Evolutionary conservation across 1,140 invertebrate genomes (phyloP).

Genomic region (Meloidogyne chitwoodi): DNA sequence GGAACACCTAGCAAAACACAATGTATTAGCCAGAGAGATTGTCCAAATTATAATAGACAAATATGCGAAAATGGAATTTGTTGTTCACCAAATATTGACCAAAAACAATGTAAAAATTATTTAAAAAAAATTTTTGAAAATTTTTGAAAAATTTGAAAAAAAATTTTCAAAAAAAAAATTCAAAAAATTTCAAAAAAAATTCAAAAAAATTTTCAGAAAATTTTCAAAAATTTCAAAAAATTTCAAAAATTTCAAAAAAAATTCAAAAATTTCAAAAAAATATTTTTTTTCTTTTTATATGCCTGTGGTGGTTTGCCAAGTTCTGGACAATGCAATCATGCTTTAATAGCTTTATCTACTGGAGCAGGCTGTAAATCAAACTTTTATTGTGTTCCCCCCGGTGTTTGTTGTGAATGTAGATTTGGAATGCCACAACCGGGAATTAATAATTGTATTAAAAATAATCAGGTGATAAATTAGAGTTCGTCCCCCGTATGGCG

Average conservation of each 20-base stretch:
- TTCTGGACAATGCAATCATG: background rate
- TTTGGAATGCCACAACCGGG: background rate
- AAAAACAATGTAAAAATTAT: background rate
- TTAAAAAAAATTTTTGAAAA: background rate
- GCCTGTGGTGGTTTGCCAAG: background rate
- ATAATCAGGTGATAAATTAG: background rate
- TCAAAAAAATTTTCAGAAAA: too few relatives aligned
- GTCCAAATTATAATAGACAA: background rate
- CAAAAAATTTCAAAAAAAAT: too few relatives aligned
- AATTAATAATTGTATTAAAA: background rate
- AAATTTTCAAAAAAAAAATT: too few relatives aligned
- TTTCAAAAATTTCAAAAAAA: too few relatives aligned
- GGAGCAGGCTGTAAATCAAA: background rate
- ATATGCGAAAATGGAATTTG: background rate
- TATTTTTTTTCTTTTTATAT: background rate
- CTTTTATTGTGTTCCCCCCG: background rate
- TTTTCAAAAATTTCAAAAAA: too few relatives aligned
- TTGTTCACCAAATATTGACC: background rate
- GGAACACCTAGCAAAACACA: background rate
- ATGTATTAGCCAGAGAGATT: background rate
- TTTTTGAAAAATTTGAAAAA: too few relatives aligned
- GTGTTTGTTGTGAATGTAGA: background rate
- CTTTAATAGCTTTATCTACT: background rate
- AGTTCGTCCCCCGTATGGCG: too few relatives aligned
- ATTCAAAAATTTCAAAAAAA: too few relatives aligned